A percentile compares a stretch with the other conserved stretches of the same genome.
These are phyloP conservation scores for Aphis gossypii DNA, from an alignment of 1,140 invertebrate species.

Conservation along the genomic window DNA sequence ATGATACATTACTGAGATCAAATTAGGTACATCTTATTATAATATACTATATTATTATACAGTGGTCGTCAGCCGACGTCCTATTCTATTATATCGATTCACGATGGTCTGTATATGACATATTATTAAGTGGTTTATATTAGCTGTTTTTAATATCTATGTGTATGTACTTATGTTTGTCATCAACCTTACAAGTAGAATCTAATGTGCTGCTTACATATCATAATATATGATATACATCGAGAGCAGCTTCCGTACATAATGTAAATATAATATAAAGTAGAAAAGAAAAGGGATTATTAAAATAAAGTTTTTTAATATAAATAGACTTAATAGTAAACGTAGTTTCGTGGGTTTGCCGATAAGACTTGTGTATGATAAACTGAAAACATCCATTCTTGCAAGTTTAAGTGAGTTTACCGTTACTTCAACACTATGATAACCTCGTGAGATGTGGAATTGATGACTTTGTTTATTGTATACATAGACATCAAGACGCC, in stretches of 20 bases:
- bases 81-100: neutral
- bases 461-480: constrained; percentile 22
- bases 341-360: neutral
- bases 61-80: no score
- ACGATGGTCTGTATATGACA: no score
- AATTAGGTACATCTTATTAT: neutral
- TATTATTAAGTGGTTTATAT: no score
- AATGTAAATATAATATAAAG: neutral
- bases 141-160: no score
- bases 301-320: constrained; percentile 20
- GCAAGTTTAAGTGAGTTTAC: constrained; percentile 28
- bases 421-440: neutral
- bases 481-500: neutral
- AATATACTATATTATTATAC: no score
- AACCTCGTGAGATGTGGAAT: constrained; percentile 15
- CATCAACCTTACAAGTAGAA: no score
- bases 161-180: no score
- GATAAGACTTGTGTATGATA: neutral
- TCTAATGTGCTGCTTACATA: neutral
- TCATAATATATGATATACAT: neutral
- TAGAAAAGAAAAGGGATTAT: neutral
- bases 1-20: neutral
- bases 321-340: constrained; percentile 6
- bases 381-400: constrained; percentile 30
- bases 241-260: neutral